Conservation (phyloP, 2,797 vertebrate genomes). For the Mormyrus proboscirostris region DNA sequence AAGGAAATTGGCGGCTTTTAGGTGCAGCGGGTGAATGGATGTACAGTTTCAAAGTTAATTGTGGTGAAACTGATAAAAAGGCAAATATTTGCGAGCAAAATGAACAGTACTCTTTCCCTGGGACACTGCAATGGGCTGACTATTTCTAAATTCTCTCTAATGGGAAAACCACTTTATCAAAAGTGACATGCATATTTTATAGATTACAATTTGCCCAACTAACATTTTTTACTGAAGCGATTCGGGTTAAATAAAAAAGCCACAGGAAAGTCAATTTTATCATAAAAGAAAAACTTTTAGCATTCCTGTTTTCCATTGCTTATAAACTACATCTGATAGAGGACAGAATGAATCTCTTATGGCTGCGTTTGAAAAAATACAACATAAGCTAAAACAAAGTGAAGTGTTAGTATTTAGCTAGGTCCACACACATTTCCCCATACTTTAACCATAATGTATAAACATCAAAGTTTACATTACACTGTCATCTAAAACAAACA, state of each 20-base stretch:
- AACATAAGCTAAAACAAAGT: neutral
- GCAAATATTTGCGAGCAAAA: conserved; percentile 26
- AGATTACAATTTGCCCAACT: conserved; percentile 1
- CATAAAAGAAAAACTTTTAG: conserved; percentile 1
- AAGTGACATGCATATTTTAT: conserved; percentile 3
- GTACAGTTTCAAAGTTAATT: conserved; percentile 44
- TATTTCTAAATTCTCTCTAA: conserved; percentile 8
- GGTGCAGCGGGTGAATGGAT: conserved; percentile 38
- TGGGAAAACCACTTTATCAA: conserved; percentile 2
- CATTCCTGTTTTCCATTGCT: neutral
- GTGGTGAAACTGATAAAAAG: conserved; percentile 32
- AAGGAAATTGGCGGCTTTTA: conserved; percentile 32
- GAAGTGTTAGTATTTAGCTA: neutral
- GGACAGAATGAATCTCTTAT: neutral
- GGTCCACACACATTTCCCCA: neutral
- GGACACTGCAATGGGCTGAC: neutral
- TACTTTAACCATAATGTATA: neutral
- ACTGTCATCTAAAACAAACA: neutral
- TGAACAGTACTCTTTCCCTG: neutral
- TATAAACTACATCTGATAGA: neutral
- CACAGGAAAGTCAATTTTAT: neutral
- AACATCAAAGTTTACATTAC: neutral
- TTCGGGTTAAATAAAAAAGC: neutral
- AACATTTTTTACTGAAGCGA: neutral
- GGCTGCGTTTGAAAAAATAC: neutral